These are phyloP conservation scores for Penaeus japonicus DNA, from an alignment of 1,140 invertebrate genomes.

Conservation along the genomic window DNA sequence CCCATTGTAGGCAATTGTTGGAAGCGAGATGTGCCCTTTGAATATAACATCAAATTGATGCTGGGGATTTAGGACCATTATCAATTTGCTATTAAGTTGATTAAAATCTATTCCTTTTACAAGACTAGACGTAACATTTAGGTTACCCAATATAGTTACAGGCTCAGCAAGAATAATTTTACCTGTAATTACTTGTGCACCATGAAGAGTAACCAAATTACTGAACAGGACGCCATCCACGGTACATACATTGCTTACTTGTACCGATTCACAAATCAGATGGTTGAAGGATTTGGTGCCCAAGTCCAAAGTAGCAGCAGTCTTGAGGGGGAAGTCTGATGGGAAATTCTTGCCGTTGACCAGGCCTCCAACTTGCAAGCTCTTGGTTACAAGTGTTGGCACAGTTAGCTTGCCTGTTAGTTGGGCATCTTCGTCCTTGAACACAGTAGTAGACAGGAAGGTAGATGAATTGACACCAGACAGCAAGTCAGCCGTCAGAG, in stretches of 20 bases:
- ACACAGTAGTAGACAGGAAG: neutral
- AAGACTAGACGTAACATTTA: slow-evolving; percentile 6
- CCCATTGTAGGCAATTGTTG: neutral
- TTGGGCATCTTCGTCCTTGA: neutral
- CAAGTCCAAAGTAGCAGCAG: neutral
- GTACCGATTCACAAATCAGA: neutral
- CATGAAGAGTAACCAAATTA: neutral
- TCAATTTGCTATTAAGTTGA: neutral
- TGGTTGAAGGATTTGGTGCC: neutral
- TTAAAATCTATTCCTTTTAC: slow-evolving; percentile 14
- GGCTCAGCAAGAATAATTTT: neutral
- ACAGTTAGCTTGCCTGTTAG: neutral
- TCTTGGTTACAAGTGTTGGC: neutral
- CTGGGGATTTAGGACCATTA: neutral
- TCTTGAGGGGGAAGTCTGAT: neutral
- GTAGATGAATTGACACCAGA: neutral
- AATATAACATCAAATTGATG: slow-evolving; percentile 13
- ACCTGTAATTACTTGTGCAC: neutral
- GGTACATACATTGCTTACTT: neutral
- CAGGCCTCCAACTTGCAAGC: neutral
- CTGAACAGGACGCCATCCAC: neutral
- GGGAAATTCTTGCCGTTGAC: neutral
- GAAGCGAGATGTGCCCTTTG: neutral
- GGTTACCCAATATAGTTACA: neutral
- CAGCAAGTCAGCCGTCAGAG: neutral